Evolutionary conservation across 2,888 invertebrate genomes (phyloP).

Genomic region (Synergus umbraculus): DNA sequence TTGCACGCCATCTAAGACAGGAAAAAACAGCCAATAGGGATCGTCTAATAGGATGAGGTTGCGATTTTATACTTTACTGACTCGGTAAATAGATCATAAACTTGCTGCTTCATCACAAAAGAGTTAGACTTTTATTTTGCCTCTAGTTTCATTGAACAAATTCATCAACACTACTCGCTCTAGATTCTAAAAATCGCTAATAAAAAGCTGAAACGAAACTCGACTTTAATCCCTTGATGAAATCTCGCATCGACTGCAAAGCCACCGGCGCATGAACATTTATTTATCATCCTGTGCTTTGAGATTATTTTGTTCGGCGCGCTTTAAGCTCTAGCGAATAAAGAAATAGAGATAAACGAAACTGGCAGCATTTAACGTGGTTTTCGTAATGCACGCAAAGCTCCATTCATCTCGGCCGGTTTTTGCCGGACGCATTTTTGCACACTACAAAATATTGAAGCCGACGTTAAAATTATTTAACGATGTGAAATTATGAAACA

Average conservation of each 20-base stretch:
- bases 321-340: conserved; percentile 28
- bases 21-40: not conserved
- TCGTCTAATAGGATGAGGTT: not conserved
- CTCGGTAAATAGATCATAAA: conserved; percentile 1
- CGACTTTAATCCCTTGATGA: conserved; percentile 44
- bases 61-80: not conserved
- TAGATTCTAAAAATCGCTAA: not conserved
- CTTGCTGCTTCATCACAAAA: not conserved
- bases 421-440: conserved; percentile 22
- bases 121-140: not conserved
- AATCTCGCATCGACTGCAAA: conserved; percentile 42
- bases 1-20: too few species aligned
- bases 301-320: conserved; percentile 32
- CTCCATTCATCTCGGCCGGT: conserved; percentile 26
- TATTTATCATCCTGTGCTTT: conserved; percentile 34
- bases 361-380: conserved; percentile 45
- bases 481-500: conserved; percentile 23
- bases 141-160: not conserved
- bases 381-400: conserved; percentile 41
- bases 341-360: conserved; percentile 50
- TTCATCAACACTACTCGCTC: not conserved
- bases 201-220: conserved; percentile 31
- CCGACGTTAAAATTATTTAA: conserved; percentile 27
- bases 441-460: conserved; percentile 31
- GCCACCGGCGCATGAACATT: conserved; percentile 22